Evolutionary conservation across 2,113 vertebrate species (phyloP), one percentile per base, ranked within the genome.

Genomic region (Corythaeola cristata): DNA sequence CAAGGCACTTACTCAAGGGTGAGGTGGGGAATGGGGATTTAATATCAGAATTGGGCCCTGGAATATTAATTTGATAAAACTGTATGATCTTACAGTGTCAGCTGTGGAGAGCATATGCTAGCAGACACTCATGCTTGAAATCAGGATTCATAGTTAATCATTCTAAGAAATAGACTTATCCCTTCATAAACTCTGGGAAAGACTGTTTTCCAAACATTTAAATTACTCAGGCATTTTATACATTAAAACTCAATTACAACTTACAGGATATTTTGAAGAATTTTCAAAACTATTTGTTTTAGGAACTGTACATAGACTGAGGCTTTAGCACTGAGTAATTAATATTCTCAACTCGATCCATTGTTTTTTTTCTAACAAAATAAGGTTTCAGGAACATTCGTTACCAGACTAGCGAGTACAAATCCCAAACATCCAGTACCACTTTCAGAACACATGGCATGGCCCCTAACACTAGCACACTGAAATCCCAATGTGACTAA

Each of bases 111-210:
- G 41, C 88, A 74, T 91, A 59, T 67, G 88, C 60, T 74, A 56
- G 52, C 81, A 85, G 77, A 88, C 7, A n/a, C 50, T 92, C 1
- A 0, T 63, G 75, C 95, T 93, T 83, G 79, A 95, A 95, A 90
- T 93, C 63, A 72, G 76, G 88, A 89, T 95, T 95, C 74, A 26
- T 59, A 86, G 95, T 94, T 97, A 95, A 95, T 96, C 85, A 72
- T 95, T 96, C 32, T 89, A 93, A 96, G 94, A 95, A 97, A 94
- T 49, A 83, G 89, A 92, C 91, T 97, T 95, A 83, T 7, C 95
- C 94, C 94, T 97, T 96, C 97, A 93, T 97, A 97, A 98, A 97
- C 87, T 96, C 92, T 63, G 94, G 78, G 67, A 97, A 96, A 96
- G 89, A 73, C 79, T 94, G 88, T 96, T 98, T 98, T 95, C 90